Percentiles rank a stretch among this genome's conserved stretches.
Evolutionary conservation across 2,888 invertebrate species (phyloP).

Genomic region (Limulus polyphemus): DNA sequence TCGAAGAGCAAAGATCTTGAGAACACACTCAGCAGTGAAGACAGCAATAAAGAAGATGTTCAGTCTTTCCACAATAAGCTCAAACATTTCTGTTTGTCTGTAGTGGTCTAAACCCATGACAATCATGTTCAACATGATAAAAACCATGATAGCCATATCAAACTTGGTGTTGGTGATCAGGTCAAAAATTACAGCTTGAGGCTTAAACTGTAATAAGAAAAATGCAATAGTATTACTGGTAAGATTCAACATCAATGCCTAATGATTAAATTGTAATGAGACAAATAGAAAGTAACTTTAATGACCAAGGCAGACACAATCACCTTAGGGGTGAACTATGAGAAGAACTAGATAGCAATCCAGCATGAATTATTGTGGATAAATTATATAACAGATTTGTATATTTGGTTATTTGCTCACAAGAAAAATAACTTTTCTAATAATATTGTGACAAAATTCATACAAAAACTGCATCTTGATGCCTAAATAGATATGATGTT

Average conservation of each 20-base stretch:
- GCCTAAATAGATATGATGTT: too few species aligned
- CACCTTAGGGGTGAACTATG: too few species aligned
- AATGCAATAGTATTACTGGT: not conserved
- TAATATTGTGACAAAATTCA: too few species aligned
- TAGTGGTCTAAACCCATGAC: constrained; percentile 98
- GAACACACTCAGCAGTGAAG: constrained; percentile 93
- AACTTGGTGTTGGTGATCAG: constrained; percentile 97
- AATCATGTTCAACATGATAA: constrained; percentile 96
- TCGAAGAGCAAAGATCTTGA: constrained; percentile 94
- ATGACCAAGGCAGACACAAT: too few species aligned
- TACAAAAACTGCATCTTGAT: too few species aligned
- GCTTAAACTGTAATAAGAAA: constrained; percentile 66
- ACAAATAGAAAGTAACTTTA: too few species aligned
- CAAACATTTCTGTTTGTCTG: constrained; percentile 57
- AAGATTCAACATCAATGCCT: not conserved
- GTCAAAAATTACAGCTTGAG: constrained; percentile 92
- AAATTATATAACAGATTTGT: too few species aligned
- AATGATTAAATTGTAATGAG: too few species aligned
- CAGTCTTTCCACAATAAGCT: constrained; percentile 65
- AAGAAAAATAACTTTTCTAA: too few species aligned
- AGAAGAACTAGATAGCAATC: too few species aligned
- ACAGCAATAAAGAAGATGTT: constrained; percentile 97
- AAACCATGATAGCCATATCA: constrained; percentile 98
- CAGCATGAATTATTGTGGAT: too few species aligned
- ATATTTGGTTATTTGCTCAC: too few species aligned